Evolutionary conservation across 2,888 invertebrate species (phyloP), one percentile per base, ranked within the genome.

Genomic region (Mythimna vitellina): DNA sequence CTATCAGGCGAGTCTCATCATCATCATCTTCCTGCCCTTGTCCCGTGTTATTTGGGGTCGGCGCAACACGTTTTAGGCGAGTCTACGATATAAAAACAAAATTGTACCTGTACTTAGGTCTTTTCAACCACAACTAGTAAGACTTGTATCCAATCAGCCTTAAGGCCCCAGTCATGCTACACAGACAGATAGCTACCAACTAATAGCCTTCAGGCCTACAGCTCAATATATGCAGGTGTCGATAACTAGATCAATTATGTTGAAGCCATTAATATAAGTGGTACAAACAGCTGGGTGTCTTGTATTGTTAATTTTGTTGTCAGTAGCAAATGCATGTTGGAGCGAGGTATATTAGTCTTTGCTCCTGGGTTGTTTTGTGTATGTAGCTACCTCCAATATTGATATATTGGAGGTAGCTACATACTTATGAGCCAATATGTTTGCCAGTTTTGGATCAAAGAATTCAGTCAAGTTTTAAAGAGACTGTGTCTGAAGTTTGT

Each of bases 241-340:
- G 79, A 66, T 79, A 81, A 73, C 76, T 72, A 73, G 72, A 76
- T 49, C 76, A 64, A 73, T 70, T 79, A 79, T 70, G 60, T 76
- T 69, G 58, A 73, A 65, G 38, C 65, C 69, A 75, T 78, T 78
- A 60, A 60, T 49, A 35, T 35, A 71, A 72, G 46, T 57, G 60
- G 76, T 49, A 64, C 22, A 57, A 65, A 38, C 70, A 76, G 70
- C 70, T 82, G 68, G 54, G 2, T 7, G n/a, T 14, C 8, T 54
- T 46, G 70, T 54, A 62, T 61, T 63, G 58, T 69, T 64, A 63
- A 74, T 78, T 60, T 54, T 72, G 38, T 4, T 67, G 74, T 78
- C 58, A 70, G 22, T 22, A 12, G 22, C 38, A 14, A 7, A 29
- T 38, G 25, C n/a, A 20, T 51, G 32, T 14, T 12, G 42, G 25